A percentile compares a stretch with the other conserved stretches of the same genome.
Evolutionary conservation across 2,797 vertebrate species (phyloP).

Genomic region (Enteromius afrohamiltoni): DNA sequence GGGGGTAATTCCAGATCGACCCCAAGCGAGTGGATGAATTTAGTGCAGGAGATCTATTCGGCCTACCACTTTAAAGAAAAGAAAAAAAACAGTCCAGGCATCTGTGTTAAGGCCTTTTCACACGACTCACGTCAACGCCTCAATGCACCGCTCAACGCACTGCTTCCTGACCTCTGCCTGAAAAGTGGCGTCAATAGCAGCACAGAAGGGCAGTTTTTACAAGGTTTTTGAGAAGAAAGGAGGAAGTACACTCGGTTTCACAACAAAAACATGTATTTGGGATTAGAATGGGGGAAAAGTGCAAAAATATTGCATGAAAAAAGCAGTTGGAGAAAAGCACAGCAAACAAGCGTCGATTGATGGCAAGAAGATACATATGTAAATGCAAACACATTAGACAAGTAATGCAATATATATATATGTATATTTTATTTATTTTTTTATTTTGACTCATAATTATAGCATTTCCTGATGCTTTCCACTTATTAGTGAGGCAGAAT

Average conservation of each 20-base stretch:
- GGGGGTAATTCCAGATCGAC: neutral
- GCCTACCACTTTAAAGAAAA: neutral
- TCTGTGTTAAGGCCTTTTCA: conserved; percentile 14
- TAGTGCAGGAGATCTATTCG: neutral
- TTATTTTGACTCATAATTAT: neutral
- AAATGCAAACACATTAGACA: neutral
- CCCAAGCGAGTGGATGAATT: neutral
- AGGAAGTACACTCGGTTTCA: neutral
- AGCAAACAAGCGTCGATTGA: neutral
- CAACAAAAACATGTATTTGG: neutral
- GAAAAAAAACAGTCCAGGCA: neutral
- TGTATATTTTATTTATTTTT: too few species aligned
- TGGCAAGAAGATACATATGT: neutral
- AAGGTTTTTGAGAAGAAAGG: neutral
- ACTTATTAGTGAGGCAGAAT: neutral
- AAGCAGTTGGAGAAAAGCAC: neutral
- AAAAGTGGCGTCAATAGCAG: neutral
- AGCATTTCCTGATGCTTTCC: neutral
- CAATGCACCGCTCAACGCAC: neutral
- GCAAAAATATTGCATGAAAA: neutral
- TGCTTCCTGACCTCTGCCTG: conserved; percentile 17
- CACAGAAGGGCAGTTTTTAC: neutral
- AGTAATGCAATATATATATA: neutral
- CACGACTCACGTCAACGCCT: neutral
- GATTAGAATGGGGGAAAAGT: neutral